These are phyloP conservation scores for Dendroctonus valens DNA, from an alignment of 1,140 invertebrate genomes.

Conservation along the genomic window DNA sequence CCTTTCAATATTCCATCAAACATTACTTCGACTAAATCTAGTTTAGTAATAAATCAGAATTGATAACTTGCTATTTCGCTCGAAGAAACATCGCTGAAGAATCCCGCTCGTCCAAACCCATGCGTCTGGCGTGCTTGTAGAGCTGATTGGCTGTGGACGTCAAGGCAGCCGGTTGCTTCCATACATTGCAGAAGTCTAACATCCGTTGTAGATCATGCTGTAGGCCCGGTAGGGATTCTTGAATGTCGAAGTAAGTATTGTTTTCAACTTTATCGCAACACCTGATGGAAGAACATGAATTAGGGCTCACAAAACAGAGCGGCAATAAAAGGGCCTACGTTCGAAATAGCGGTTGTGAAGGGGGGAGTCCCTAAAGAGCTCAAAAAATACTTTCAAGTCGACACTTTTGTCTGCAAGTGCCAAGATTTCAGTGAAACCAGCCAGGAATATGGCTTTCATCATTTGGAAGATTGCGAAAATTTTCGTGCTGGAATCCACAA, in stretches of 20 bases:
- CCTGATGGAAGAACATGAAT: conserved; percentile 78
- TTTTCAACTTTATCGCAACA: conserved; percentile 75
- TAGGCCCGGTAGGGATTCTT: conserved; percentile 83
- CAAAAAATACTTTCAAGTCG: background rate
- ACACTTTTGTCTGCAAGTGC: conserved; percentile 73
- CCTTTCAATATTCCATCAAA: too few species aligned
- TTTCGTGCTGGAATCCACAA: conserved; percentile 69
- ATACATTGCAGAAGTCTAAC: conserved; percentile 48
- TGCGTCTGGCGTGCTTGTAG: conserved; percentile 90
- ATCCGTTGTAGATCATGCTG: conserved; percentile 91
- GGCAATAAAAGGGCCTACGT: conserved; percentile 85
- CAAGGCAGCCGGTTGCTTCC: too few species aligned
- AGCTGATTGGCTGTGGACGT: conserved; percentile 89
- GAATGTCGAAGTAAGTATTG: conserved; percentile 75
- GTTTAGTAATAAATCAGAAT: too few species aligned
- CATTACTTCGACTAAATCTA: too few species aligned
- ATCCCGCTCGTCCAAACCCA: conserved; percentile 90
- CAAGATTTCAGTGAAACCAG: conserved; percentile 87
- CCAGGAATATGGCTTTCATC: conserved; percentile 64
- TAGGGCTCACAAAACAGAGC: conserved; percentile 57
- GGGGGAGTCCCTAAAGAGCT: background rate
- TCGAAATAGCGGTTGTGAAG: conserved; percentile 76
- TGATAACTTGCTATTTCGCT: background rate
- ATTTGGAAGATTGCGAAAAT: conserved; percentile 88
- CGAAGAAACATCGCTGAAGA: conserved; percentile 69